Evolutionary conservation across 2,888 invertebrate genomes (phyloP), one percentile per base, ranked within the genome.

Genomic region (Sminthurinus aureus): DNA sequence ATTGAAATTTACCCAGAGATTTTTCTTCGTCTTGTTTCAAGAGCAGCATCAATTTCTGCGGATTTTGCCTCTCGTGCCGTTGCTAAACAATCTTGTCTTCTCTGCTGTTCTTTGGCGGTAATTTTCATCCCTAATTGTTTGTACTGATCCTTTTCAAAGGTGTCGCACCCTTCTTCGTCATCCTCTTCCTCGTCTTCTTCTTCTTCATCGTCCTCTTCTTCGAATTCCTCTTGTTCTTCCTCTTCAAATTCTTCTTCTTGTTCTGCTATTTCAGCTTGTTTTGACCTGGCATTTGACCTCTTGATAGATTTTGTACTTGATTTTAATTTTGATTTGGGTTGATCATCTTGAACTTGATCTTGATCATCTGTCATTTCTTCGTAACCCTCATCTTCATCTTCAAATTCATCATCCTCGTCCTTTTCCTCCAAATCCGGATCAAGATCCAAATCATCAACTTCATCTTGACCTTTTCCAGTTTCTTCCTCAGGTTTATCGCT

Each of bases 171-270:
- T 38, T 66, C 66, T 66, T 4, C 3, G 0, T 66, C 66, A 2
- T 66, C n/a, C 66, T 66, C 66, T 66, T 66, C n/a, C 66, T 66
- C 66, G 1, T 66, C n/a, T 66, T 66, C 66, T 66, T 15, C 66
- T 66, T n/a, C 66, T 6, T 38, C 38, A 38, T 38, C 38, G 38
- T 38, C 66, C 66, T 15, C 66, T 66, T 66, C 66, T 38, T 38
- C 38, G 38, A 4, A 38, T 1, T 38, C 38, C 3, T 38, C 6
- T 1, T 38, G 1, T 38, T 38, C 38, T 6, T 38, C 38, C 38
- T 38, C 38, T 38, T 38, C 3, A 38, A 38, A 38, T 38, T 38
- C 38, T 38, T 4, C 3, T 38, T 38, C 38, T 38, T 38, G 38
- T 38, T 38, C 6, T 38, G 9, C 9, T 2, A 3, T 15, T 18